Base-by-base conservation (phyloP, 2,113 vertebrate genomes). In the Tupaia chinensis region DNA sequence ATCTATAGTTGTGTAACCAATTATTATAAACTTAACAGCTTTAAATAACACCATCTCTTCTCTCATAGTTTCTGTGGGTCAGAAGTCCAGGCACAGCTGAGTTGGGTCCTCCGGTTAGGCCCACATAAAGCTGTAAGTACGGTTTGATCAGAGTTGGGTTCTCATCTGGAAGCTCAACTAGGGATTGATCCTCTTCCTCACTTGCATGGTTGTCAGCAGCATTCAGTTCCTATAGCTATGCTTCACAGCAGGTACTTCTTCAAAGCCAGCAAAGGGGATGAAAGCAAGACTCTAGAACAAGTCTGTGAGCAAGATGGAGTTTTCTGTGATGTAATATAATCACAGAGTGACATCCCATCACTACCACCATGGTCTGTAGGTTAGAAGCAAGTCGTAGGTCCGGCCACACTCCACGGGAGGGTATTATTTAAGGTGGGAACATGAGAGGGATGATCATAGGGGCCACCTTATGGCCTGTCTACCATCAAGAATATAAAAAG, bases 211-310 rank as follows among this genome's bases (percentile, higher is more conserved):
- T 58, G 12, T 60, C 58, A n/a, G 73, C 5, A 83, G 63, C 58
- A 32, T 58, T 74, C 61, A 6, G 20, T 56, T 61, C n/a, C 82
- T 34, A 22, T 0, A 13, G 17, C 20, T n/a, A 8, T n/a, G 84
- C 83, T 19, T 95, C 77, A 17, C 0, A 5, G 72, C 87, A 92
- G 80, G 34, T 61, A 15, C 69, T 74, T 85, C 77, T 90, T 93
- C 78, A 88, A 76, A 96, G 72, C 19, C 94, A 85, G 68, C 76
- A 73, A 85, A 94, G 44, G 9, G 14, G 60, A 92, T 11, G 53
- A 22, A 23, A 82, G 68, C 27, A 88, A 85, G 44, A 74, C 66
- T 25, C 19, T 0, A 34, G 5, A 20, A 63, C 56, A 53, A 81
- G 58, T 86, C 69, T 72, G 60, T 32, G 23, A 5, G 27, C 65